These are phyloP conservation scores for Formica exsecta DNA, from an alignment of 1,140 invertebrate genomes.

Conservation along the genomic window DNA sequence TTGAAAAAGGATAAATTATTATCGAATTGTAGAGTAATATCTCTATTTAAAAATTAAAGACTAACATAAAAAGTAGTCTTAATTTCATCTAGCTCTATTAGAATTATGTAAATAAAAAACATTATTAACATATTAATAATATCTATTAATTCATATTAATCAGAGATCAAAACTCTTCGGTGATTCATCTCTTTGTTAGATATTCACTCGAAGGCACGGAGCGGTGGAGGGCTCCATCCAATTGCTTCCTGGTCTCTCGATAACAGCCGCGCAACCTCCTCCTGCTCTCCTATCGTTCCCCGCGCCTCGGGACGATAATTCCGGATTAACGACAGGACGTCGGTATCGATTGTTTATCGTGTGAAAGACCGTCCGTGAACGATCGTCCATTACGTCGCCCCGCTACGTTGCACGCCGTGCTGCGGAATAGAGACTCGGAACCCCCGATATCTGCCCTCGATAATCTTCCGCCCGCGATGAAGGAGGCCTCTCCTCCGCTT, in stretches of 20 bases:
- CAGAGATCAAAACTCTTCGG: neutral
- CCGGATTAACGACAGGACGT: slow-evolving; percentile 74
- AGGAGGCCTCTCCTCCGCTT: slow-evolving; percentile 49
- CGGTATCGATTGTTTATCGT: slow-evolving; percentile 76
- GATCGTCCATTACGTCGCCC: slow-evolving; percentile 70
- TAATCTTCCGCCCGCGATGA: slow-evolving; percentile 66
- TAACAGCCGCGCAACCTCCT: slow-evolving; percentile 48
- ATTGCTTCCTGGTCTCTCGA: slow-evolving; percentile 75
- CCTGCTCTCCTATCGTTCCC: slow-evolving; percentile 11
- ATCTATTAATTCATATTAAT: neutral
- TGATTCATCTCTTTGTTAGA: neutral
- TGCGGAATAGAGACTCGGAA: slow-evolving; percentile 55
- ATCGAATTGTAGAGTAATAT: too few species aligned
- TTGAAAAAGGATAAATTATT: too few species aligned
- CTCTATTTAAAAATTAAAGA: too few species aligned
- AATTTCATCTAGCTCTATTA: too few species aligned
- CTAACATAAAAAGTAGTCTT: too few species aligned
- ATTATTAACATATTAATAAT: neutral
- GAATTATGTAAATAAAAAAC: neutral
- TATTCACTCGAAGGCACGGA: slow-evolving; percentile 3
- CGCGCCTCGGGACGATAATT: slow-evolving; percentile 71
- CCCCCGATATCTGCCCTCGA: slow-evolving; percentile 66
- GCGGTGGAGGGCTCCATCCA: slow-evolving; percentile 53
- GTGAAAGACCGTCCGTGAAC: slow-evolving; percentile 71
- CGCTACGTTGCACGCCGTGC: slow-evolving; percentile 60